Base-by-base conservation (phyloP, 2,888 invertebrate genomes). In the Drosophila multiciliata region DNA sequence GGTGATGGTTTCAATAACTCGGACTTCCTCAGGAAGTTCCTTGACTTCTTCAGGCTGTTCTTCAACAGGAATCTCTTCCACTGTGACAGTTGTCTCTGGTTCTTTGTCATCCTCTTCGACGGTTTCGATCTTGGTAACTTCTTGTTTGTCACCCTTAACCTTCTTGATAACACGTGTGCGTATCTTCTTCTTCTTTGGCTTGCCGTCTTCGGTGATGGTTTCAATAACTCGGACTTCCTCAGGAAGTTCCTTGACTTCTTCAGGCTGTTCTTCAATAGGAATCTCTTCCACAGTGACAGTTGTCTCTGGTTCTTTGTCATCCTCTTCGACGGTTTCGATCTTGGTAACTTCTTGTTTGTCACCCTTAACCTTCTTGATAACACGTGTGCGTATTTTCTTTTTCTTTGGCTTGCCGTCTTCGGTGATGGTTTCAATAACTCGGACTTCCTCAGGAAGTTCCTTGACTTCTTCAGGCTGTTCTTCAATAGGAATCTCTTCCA, bases 151-250 rank as follows among this genome's bases (percentile, higher is more conserved):
- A 7, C 73, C 73, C 70, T 70, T 73, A 26, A 73, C 58, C 66
- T 73, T 73, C 32, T 73, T 73, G 35, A 73, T 73, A 2, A 73
- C 40, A n/a, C 73, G 73, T n/a, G 73, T 74, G 20, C 71, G 73
- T 11, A 74, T 71, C 57, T 74, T 74, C 54, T 63, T 71, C 36
- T 67, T 71, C 35, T 63, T 71, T 0, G 67, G 62, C 17, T 53
- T 71, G 9, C 71, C 71, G n/a, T 71, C 71, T 42, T 66, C 71
- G 1, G 58, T 29, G 0, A 63, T 26, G 0, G 67, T 38, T 59
- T 71, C 71, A 38, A 71, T 9, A 1, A 71, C 59, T 26, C 54
- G 67, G 9, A 71, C 53, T 33, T 71, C 71, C 8, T 71, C 67
- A 3, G 67, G 70, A 49, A 71, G 61, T 3, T 71, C 70, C 15